A percentile compares a stretch with the other conserved stretches of the same genome.
Evolutionary conservation across 2,797 vertebrate species (phyloP).

Genomic region (Streptopelia turtur): DNA sequence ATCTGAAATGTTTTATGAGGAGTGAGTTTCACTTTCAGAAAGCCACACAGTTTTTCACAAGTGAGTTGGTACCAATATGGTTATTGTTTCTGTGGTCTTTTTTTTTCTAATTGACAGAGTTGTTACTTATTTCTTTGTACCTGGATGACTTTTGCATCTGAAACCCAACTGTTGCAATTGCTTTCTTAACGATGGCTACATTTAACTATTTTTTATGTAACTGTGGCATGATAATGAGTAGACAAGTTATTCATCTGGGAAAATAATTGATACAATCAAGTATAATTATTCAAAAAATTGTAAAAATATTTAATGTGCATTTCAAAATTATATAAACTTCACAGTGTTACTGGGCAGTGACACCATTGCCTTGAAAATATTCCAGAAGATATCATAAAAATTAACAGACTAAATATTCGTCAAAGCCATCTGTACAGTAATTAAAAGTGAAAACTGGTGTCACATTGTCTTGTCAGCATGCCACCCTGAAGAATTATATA

Average conservation of each 20-base stretch:
- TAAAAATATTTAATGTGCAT: constrained; percentile 67
- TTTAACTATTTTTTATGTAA: background rate
- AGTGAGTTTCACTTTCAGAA: background rate
- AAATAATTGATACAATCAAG: constrained; percentile 49
- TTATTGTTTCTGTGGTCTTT: background rate
- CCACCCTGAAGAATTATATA: constrained; percentile 74
- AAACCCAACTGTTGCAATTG: background rate
- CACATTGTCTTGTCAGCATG: constrained; percentile 78
- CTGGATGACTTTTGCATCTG: constrained; percentile 10
- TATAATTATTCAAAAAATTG: constrained; percentile 29
- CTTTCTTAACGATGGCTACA: background rate
- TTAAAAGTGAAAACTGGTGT: constrained; percentile 84
- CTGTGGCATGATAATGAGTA: constrained; percentile 16
- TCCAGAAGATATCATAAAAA: constrained; percentile 79
- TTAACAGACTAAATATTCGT: constrained; percentile 81
- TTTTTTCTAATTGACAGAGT: background rate
- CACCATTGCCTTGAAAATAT: constrained; percentile 63
- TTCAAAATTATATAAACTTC: constrained; percentile 54
- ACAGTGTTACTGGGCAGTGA: constrained; percentile 59
- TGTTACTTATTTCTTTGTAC: constrained; percentile 44
- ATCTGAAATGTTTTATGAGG: background rate
- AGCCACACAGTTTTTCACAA: background rate
- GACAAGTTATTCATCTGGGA: constrained; percentile 21
- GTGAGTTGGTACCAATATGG: background rate
- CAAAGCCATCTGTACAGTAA: constrained; percentile 82